Percentiles rank a stretch among this genome's conserved stretches.
phyloP scores from a whole-genome alignment of 92 coral and sea anemone genomes.

The Paragorgia papillata region DNA sequence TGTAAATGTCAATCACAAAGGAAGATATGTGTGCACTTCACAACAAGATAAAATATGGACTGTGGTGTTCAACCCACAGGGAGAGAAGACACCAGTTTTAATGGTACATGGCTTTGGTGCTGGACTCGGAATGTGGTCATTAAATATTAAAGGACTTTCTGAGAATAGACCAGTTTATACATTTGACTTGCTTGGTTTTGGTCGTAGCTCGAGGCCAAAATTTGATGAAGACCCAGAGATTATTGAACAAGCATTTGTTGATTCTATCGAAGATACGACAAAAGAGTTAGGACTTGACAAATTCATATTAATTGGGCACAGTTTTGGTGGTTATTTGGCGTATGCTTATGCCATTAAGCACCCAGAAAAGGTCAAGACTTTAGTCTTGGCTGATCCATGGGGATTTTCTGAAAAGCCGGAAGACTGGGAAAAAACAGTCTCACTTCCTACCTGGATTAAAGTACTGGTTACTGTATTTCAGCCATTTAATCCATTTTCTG shows the following conservation, averaged over 20 bases:
- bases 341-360: slow-evolving; percentile 80
- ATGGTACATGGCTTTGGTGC: slow-evolving; percentile 98
- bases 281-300: slow-evolving; percentile 81
- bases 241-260: slow-evolving; percentile 79
- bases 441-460: slow-evolving; percentile 81
- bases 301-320: slow-evolving; percentile 88
- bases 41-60: slow-evolving; percentile 78
- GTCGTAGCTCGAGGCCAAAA: slow-evolving; percentile 92
- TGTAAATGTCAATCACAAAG: slow-evolving; percentile 67
- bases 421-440: slow-evolving; percentile 62
- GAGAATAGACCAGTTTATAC: slow-evolving; percentile 77
- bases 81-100: slow-evolving; percentile 70
- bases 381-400: slow-evolving; percentile 94
- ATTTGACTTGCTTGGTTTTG: slow-evolving; percentile 89
- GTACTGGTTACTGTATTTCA: slow-evolving; percentile 67
- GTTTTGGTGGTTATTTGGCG: slow-evolving; percentile 91
- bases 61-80: slow-evolving; percentile 75
- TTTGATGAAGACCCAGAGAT: slow-evolving; percentile 67
- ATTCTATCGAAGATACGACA: slow-evolving; percentile 85
- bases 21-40: slow-evolving; percentile 69
- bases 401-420: slow-evolving; percentile 90
- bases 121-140: slow-evolving; percentile 88
- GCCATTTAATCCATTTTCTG: slow-evolving; percentile 91
- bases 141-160: slow-evolving; percentile 76
- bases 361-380: slow-evolving; percentile 79